Base-by-base conservation (phyloP, 2,113 vertebrate genomes). In the Megaptera novaeangliae region DNA sequence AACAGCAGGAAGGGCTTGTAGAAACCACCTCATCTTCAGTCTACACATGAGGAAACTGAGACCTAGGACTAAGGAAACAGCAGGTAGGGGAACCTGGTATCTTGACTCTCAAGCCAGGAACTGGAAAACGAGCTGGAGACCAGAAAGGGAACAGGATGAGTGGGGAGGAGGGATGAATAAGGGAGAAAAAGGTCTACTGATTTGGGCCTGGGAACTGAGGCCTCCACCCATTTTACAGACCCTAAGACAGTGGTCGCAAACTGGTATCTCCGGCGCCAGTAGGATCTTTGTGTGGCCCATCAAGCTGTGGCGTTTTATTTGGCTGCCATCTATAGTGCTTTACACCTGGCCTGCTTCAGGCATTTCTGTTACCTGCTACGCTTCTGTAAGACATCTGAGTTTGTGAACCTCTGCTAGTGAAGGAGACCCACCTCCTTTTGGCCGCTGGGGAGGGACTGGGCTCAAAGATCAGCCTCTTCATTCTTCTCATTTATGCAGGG, bases 401-500 rank as follows among this genome's bases (percentile, higher is more conserved):
- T 91, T 75, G 64, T 12, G 88, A 72, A 92, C 21, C 57, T 8
- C 27, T 27, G 14, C 20, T 27, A 36, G 21, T 64, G 52, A n/a
- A 36, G 20, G 36, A 14, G 20, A 10, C 0, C 27, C 46, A 44
- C 46, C 13, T 66, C 23, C 1, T 86, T 78, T 6, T 34, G 25
- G 46, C 13, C 39, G 4, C n/a, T 6, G 64, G 83, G 75, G 41
- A 94, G n/a, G 34, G 46, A 31, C 31, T 52, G 61, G 81, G 46
- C 77, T 95, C 46, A n/a, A 78, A 97, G 14, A 78, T 18, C 11
- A 2, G 23, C 14, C 71, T 78, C 57, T 64, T 64, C 14, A 74
- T 68, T 36, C 71, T 81, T 96, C 80, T 97, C 81, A 2, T 97
- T 96, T 89, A 44, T 55, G 61, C 96, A 98, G 98, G 83, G 12